Percentiles rank a stretch among this genome's conserved stretches.
Conservation (phyloP, 2,797 vertebrate species). For the Gymnothorax reevesii region DNA sequence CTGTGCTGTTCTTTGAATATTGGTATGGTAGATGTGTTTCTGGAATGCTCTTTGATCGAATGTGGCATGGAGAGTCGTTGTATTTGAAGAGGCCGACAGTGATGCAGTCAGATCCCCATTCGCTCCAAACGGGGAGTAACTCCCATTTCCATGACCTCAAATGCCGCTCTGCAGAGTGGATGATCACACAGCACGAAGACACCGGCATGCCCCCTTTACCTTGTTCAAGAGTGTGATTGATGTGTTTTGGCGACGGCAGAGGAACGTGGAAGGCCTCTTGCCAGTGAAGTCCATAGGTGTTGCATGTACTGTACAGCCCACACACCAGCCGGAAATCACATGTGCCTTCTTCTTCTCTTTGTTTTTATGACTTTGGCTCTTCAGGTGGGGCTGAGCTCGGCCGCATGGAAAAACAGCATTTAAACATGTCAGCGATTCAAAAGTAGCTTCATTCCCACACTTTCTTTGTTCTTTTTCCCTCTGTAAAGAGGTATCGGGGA, state of each 20-base stretch:
- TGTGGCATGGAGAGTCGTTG: neutral
- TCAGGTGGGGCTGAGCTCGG: neutral
- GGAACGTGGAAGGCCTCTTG: conserved; percentile 27
- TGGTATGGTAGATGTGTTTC: neutral
- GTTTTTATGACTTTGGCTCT: conserved; percentile 14
- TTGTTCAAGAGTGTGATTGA: neutral
- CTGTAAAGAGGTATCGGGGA: neutral
- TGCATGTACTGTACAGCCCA: conserved; percentile 61
- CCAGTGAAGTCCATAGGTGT: conserved; percentile 9
- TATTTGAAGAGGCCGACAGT: neutral
- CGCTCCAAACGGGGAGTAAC: neutral
- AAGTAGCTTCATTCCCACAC: neutral
- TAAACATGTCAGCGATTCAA: neutral
- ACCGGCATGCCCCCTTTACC: neutral
- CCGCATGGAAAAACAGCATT: neutral
- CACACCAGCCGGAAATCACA: conserved; percentile 52
- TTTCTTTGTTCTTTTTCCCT: neutral
- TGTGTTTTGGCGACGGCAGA: conserved; percentile 6
- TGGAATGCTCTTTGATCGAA: neutral
- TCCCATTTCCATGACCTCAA: conserved; percentile 39
- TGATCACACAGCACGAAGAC: neutral
- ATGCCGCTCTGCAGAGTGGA: conserved; percentile 23
- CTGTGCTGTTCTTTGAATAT: neutral
- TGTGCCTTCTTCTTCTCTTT: conserved; percentile 64
- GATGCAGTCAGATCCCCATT: conserved; percentile 28